Evolutionary conservation across 2,113 vertebrate species (phyloP).

Genomic region (Ophthalmolycus amberensis): DNA sequence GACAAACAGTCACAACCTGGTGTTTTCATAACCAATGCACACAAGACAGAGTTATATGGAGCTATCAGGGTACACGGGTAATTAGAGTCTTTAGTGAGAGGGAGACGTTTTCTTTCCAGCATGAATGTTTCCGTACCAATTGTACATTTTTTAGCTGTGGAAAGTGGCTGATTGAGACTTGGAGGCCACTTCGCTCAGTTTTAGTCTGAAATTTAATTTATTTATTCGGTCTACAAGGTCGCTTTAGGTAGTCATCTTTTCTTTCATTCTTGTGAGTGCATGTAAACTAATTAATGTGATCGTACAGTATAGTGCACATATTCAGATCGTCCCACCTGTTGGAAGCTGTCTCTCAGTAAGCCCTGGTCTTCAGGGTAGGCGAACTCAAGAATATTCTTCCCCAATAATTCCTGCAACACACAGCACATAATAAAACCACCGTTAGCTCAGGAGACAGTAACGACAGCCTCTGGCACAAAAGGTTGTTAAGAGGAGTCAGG

Average conservation of each 20-base stretch:
- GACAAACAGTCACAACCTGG: neutral
- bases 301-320: neutral
- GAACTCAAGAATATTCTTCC: constrained; percentile 95
- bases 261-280: neutral
- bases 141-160: neutral
- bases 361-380: constrained; percentile 95
- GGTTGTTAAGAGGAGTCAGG: neutral
- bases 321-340: constrained; percentile 86
- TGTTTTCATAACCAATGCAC: constrained; percentile 5
- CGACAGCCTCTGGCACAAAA: neutral
- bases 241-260: neutral
- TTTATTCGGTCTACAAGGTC: neutral
- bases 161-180: neutral
- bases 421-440: neutral
- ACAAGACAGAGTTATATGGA: neutral
- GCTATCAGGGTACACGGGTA: constrained; percentile 1
- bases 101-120: neutral
- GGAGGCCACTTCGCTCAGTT: neutral
- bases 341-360: constrained; percentile 94
- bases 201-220: neutral
- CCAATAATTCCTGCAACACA: constrained; percentile 90
- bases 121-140: neutral
- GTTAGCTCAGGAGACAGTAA: neutral
- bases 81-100: neutral
- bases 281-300: neutral